Base-by-base conservation (phyloP, 2,888 invertebrate genomes). In the Eurytoma californica region DNA sequence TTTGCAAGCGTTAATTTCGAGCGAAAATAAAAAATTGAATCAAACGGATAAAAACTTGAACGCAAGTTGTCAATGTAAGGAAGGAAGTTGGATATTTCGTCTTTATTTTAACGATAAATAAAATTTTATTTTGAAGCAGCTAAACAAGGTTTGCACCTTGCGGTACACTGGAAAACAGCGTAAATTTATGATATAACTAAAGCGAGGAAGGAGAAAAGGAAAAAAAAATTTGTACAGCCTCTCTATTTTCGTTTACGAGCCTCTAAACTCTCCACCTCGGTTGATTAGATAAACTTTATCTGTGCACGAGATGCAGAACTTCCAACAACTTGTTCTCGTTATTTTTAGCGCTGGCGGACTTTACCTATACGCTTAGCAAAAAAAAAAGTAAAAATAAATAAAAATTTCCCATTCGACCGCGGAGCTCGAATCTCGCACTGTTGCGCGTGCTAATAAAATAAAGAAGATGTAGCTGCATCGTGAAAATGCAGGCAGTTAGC, bases 211-310 rank as follows among this genome's bases (percentile, higher is more conserved):
- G 28, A 70, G 55, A 53, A 5, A 55, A 60, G 28, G n/a, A 30
- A 55, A 57, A 57, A 83, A 83, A 83, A 82, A 77, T 79, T 28
- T 12, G 20, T 30, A 53, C 60, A 61, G 28, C 74, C 77, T 82
- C 82, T 82, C 83, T 74, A 70, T 72, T 66, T 77, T 68, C 47
- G 30, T 67, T 72, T 55, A 66, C 30, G 49, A 79, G 73, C 51
- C 47, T 74, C 58, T 69, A 58, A 72, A 69, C 51, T 63, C 68
- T 69, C 20, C 30, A 51, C 14, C 24, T 70, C 53, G 12, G 20
- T 39, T 74, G 79, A 74, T 79, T 79, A 79, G 74, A 79, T 79
- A 79, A 74, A 74, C 18, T 69, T 65, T 79, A 79, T 79, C 72
- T 60, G 3, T 47, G 47, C 16, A 57, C 49, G 20, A 69, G 65